These are phyloP conservation scores for Archips crataeganus DNA, from an alignment of 2,888 invertebrate species.

Conservation along the genomic window DNA sequence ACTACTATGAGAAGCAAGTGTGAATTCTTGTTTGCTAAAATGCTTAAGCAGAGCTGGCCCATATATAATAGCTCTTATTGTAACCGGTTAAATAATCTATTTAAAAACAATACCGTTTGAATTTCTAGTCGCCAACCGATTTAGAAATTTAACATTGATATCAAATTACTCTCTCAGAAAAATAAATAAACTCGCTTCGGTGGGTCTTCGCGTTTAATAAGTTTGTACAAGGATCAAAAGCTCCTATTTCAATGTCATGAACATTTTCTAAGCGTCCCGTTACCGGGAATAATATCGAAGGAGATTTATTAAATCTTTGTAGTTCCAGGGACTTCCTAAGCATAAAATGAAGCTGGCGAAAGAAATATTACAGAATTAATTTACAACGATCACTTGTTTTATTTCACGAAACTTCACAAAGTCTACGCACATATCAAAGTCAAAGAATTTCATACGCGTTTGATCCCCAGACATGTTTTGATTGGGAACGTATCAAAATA, in stretches of 20 bases:
- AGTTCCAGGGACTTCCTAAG: neutral
- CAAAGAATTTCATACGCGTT: neutral
- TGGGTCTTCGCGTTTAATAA: neutral
- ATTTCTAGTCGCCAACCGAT: neutral
- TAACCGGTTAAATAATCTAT: slow-evolving; percentile 8
- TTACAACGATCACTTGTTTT: neutral
- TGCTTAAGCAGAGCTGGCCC: neutral
- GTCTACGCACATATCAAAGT: neutral
- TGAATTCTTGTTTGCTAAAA: slow-evolving; percentile 29
- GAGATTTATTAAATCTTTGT: neutral
- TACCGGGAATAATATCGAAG: neutral
- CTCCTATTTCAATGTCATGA: neutral
- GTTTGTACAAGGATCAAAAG: neutral
- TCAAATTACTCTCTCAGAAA: neutral
- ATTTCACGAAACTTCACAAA: neutral
- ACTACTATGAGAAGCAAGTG: slow-evolving; percentile 13
- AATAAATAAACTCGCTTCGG: neutral
- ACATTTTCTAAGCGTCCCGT: neutral
- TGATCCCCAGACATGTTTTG: neutral
- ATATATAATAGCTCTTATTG: slow-evolving; percentile 27
- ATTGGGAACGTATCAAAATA: no score
- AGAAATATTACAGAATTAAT: neutral
- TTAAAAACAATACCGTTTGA: neutral
- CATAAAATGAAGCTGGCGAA: neutral
- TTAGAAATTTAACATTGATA: neutral